phyloP scores from a whole-genome alignment of 1,140 invertebrate genomes.

The Scaptomyza hsui region DNA sequence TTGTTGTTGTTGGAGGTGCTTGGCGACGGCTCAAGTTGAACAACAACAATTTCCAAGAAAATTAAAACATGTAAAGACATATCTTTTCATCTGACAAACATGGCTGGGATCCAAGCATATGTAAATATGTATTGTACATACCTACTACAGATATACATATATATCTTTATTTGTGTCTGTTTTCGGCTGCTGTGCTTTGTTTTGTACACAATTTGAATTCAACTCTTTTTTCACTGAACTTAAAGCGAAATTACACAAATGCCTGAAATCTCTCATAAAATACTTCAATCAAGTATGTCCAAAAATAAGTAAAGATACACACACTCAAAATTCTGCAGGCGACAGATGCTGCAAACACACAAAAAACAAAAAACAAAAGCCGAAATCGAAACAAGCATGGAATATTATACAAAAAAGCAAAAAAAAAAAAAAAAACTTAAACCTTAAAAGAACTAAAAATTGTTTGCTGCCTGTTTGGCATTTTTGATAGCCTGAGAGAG shows the following conservation, averaged over 20 bases:
- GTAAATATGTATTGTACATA: slow-evolving; percentile 52
- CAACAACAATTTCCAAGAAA: slow-evolving; percentile 82
- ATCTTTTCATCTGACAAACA: slow-evolving; percentile 82
- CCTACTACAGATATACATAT: slow-evolving; percentile 28
- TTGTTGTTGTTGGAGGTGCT: slow-evolving; percentile 37
- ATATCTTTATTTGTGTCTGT: slow-evolving; percentile 41
- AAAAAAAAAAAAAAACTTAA: too few relatives aligned
- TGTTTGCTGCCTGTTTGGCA: slow-evolving; percentile 47
- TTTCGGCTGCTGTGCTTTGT: slow-evolving; percentile 30
- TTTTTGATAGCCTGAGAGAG: slow-evolving; percentile 31
- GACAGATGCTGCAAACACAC: slow-evolving; percentile 64
- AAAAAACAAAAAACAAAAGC: slow-evolving; percentile 56
- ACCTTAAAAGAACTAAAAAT: slow-evolving; percentile 6
- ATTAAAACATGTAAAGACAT: slow-evolving; percentile 82
- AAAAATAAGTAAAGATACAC: slow-evolving; percentile 77
- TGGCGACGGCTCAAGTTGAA: slow-evolving; percentile 62
- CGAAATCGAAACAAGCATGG: slow-evolving; percentile 31
- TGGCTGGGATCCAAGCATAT: slow-evolving; percentile 61
- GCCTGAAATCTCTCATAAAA: slow-evolving; percentile 82
- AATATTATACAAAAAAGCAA: slow-evolving; percentile 17
- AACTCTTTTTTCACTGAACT: slow-evolving; percentile 44
- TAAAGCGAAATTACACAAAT: slow-evolving; percentile 78
- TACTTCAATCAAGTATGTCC: slow-evolving; percentile 82
- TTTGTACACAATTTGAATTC: slow-evolving; percentile 35
- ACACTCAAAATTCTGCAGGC: slow-evolving; percentile 51